Base-by-base conservation (phyloP, 1,140 invertebrate genomes). In the Trachelipus rathkii region DNA sequence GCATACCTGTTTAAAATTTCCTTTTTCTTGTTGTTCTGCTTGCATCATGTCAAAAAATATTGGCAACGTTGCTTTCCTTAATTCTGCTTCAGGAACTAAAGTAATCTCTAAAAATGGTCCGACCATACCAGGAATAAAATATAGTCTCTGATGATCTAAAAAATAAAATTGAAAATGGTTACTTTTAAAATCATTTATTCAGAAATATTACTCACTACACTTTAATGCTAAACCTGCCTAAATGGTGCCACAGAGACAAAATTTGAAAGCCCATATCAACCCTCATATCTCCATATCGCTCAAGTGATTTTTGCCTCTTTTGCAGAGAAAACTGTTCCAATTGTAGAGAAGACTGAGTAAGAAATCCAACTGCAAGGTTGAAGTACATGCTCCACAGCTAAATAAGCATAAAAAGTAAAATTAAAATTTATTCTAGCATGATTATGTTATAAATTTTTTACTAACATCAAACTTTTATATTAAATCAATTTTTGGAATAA, bases 21-120 rank as follows among this genome's bases (percentile, higher is more conserved):
- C 93, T 2, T 90, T 89, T 7, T 89, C 88, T 78, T 90, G 88
- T 77, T 95, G 91, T 83, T 98, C 96, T 83, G 92, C 94, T 79
- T 96, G 93, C 92, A 99, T 96, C 91, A 99, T 95, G 83, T 98
- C 95, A 83, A 97, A 98, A 82, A 98, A 95, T 44, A 98, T 95
- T 10, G 94, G 93, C 19, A 99, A 87, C 0, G 95, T 97, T 0
- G 94, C 93, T 83, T 95, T 93, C 8, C 96, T 87, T 19, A 98
- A 84, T 82, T 94, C 92, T 76, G 89, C 89, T 83, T 97, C 94
- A 0, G 94, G 93, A 21, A 98, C 93, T 21, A 98, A 85, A 0
- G 95, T 95, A 9, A 98, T 94, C 86, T 98, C 95, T 13, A 99
- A 86, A 82, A 98, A 92, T 0, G 95, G 94, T 3, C 95, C 95